phyloP scores from a whole-genome alignment of 2,888 invertebrate genomes.

The Patella ulyssiponensis region DNA sequence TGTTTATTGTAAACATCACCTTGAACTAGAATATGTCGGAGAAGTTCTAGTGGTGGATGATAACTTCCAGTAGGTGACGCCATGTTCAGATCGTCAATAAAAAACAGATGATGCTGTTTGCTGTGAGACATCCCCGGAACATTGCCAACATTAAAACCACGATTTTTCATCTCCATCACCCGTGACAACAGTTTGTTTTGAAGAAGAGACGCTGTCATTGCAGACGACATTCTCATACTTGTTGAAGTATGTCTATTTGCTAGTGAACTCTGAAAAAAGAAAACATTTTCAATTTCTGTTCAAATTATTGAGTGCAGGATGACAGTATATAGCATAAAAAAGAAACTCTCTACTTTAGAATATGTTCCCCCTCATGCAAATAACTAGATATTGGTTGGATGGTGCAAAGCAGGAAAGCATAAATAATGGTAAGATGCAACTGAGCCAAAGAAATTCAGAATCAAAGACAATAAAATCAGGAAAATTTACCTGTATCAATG shows the following conservation, averaged over 20 bases:
- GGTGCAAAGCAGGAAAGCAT: too few species aligned
- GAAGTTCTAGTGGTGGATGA: slow-evolving; percentile 65
- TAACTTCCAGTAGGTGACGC: slow-evolving; percentile 53
- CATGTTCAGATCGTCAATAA: slow-evolving; percentile 68
- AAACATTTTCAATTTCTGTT: too few species aligned
- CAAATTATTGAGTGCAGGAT: too few species aligned
- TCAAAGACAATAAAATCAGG: too few species aligned
- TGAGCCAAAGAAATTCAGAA: too few species aligned
- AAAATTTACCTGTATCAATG: slow-evolving; percentile 59
- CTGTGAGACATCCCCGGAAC: slow-evolving; percentile 38
- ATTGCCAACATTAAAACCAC: slow-evolving; percentile 46
- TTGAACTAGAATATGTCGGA: slow-evolving; percentile 62
- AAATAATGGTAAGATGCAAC: too few species aligned
- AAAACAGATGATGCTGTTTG: slow-evolving; percentile 62
- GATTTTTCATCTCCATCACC: slow-evolving; percentile 55
- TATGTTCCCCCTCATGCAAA: too few species aligned
- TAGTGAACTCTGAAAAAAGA: slow-evolving; percentile 55
- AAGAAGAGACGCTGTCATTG: slow-evolving; percentile 58
- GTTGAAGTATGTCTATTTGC: slow-evolving; percentile 57
- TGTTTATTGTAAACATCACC: slow-evolving; percentile 61
- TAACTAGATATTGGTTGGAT: too few species aligned
- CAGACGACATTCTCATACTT: slow-evolving; percentile 60
- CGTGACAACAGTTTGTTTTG: slow-evolving; percentile 58
- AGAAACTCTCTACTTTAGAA: too few species aligned
- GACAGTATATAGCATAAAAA: too few species aligned